Percentiles rank a stretch among this genome's conserved stretches.
Evolutionary conservation across 2,113 vertebrate genomes (phyloP).

Genomic region (Toxostoma redivivum): DNA sequence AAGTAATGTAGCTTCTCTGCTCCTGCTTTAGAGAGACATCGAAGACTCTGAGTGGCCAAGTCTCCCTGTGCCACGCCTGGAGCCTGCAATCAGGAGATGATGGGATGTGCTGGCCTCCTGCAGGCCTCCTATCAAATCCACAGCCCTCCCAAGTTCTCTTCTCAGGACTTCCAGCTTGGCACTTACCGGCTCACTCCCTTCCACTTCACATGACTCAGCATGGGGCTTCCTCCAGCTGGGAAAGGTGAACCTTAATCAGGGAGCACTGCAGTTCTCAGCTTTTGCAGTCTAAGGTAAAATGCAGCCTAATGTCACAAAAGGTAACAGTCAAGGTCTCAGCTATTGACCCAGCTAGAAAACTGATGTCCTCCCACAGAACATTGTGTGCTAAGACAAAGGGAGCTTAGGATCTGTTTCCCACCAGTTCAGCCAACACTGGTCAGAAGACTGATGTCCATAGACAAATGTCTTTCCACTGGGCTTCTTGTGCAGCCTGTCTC

Average conservation of each 20-base stretch:
- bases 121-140: neutral
- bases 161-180: neutral
- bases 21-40: neutral
- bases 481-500: neutral
- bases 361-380: neutral
- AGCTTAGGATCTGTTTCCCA: neutral
- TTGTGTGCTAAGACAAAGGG: rapidly evolving
- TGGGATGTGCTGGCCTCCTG: rapidly evolving
- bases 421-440: neutral
- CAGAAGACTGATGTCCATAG: neutral
- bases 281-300: slow-evolving; percentile 12
- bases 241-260: neutral
- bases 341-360: neutral
- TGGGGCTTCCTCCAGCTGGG: neutral
- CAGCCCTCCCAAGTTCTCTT: neutral
- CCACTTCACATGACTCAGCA: neutral
- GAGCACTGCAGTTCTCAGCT: neutral
- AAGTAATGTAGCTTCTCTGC: neutral
- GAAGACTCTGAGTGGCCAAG: neutral
- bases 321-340: neutral
- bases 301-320: neutral
- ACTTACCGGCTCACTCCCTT: neutral
- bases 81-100: neutral
- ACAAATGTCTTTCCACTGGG: neutral
- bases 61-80: neutral